Percentiles rank a stretch among this genome's conserved stretches.
These are phyloP conservation scores for Sphaerodactylus townsendi DNA, from an alignment of 2,113 vertebrate genomes.

Conservation along the genomic window DNA sequence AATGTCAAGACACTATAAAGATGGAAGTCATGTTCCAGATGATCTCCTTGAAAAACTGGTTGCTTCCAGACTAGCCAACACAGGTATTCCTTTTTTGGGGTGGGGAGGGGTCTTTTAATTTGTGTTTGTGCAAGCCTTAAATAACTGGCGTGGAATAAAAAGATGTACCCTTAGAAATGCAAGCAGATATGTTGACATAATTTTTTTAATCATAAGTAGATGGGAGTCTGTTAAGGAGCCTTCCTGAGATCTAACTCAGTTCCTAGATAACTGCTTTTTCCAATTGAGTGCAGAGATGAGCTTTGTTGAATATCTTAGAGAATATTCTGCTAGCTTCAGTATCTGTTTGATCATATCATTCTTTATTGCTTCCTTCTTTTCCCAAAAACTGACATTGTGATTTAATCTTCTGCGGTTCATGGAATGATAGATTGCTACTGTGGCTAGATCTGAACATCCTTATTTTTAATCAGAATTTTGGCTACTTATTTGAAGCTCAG, in stretches of 20 bases:
- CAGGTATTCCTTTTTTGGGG: constrained; percentile 73
- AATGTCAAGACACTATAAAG: constrained; percentile 90
- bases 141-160: not conserved
- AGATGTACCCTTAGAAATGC: not conserved
- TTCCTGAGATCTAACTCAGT: not conserved
- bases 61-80: constrained; percentile 90
- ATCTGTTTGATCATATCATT: no score
- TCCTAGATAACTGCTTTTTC: not conserved
- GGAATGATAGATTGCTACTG: no score
- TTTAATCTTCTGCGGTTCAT: no score
- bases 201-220: not conserved
- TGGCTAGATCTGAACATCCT: no score
- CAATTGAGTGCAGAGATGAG: no score
- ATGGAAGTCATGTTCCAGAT: constrained; percentile 82
- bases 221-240: not conserved
- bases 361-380: no score
- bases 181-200: not conserved
- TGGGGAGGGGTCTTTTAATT: not conserved
- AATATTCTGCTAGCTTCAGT: no score
- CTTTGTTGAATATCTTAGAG: no score
- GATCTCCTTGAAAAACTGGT: constrained; percentile 86
- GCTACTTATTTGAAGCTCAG: no score
- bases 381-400: no score
- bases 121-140: not conserved
- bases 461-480: no score